These are phyloP conservation scores for Mustela lutreola DNA, from an alignment of 2,113 vertebrate genomes.

Conservation along the genomic window DNA sequence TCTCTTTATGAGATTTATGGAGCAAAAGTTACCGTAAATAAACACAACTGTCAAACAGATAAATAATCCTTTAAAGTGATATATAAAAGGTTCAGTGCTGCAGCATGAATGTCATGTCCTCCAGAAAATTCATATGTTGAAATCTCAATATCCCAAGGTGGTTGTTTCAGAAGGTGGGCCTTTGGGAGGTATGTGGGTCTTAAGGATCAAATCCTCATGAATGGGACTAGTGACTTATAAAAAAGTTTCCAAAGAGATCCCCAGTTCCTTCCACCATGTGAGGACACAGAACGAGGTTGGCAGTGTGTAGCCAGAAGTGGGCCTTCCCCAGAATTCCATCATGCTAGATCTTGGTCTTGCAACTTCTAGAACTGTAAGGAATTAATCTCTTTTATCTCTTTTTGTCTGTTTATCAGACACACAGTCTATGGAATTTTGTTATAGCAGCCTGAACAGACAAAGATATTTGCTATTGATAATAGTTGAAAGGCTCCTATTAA, in stretches of 20 bases:
- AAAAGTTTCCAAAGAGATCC: background rate
- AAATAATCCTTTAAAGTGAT: background rate
- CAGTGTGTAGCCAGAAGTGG: background rate
- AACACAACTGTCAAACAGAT: background rate
- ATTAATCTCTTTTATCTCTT: background rate
- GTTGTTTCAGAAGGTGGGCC: background rate
- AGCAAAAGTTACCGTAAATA: conserved; percentile 18
- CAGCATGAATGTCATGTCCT: background rate
- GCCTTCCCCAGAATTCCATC: background rate
- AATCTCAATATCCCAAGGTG: background rate
- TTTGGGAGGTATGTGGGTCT: background rate
- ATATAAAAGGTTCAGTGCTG: background rate
- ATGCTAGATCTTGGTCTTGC: background rate
- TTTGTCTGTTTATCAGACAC: background rate
- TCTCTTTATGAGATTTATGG: background rate
- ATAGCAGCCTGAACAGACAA: background rate
- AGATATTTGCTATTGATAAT: background rate
- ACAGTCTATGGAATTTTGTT: background rate
- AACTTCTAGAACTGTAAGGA: background rate
- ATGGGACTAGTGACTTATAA: background rate
- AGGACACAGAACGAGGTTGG: background rate
- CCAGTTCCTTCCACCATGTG: background rate
- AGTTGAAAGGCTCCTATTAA: background rate
- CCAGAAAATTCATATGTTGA: background rate
- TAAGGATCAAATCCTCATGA: background rate